Conservation (phyloP, 2,888 invertebrate genomes). For the Rapana venosa region DNA sequence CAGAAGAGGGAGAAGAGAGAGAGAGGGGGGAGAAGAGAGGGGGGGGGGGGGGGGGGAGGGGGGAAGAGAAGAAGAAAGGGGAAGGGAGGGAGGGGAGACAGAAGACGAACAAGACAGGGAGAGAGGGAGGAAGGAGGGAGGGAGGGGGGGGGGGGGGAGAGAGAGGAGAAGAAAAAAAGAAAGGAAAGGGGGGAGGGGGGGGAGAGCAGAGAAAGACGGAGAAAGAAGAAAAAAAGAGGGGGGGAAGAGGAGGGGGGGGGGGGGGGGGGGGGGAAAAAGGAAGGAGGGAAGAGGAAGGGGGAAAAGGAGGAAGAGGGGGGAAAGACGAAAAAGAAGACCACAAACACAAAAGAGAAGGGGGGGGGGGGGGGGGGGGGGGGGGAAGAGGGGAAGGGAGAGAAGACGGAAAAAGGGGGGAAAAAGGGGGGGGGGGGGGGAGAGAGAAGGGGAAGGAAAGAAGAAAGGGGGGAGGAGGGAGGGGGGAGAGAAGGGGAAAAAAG, state of each 20-base stretch:
- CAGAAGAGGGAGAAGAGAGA: too few species aligned
- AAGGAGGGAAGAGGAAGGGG: too few species aligned
- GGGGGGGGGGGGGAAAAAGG: background rate
- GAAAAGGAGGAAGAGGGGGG: background rate
- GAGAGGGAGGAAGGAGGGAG: slow-evolving; percentile 1
- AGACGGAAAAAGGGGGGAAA: background rate
- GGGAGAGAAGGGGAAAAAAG: background rate
- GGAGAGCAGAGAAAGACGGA: background rate
- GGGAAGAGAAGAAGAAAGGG: background rate
- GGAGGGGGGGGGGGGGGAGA: slow-evolving; percentile 26
- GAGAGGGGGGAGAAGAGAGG: slow-evolving; percentile 8
- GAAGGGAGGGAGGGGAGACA: too few species aligned
- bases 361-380: background rate
- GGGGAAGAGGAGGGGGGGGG: background rate
- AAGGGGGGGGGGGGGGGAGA: background rate
- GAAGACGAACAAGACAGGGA: background rate
- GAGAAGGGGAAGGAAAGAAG: background rate
- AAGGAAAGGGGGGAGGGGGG: background rate
- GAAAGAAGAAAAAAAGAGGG: background rate
- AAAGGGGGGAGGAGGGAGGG: background rate
- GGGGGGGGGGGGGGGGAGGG: slow-evolving; percentile 24
- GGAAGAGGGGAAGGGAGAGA: background rate
- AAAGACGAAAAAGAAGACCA: background rate
- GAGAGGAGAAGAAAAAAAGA: background rate
- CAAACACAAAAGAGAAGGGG: background rate